These are phyloP conservation scores for Ooceraea biroi DNA, from an alignment of 1,140 invertebrate species.

Conservation along the genomic window DNA sequence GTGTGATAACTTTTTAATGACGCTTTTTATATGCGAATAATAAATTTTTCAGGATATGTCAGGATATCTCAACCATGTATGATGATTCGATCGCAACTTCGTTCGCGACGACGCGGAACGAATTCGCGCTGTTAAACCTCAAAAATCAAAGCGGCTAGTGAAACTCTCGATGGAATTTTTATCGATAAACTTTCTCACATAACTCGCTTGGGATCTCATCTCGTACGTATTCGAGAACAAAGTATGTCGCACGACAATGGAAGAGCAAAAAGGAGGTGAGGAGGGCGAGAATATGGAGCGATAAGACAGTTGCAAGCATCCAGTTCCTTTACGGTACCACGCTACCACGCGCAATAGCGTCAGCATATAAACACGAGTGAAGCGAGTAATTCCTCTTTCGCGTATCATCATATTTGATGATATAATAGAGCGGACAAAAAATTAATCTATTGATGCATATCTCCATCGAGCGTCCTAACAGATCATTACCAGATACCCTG, in stretches of 20 bases:
- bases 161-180: slow-evolving; percentile 73
- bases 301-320: slow-evolving; percentile 54
- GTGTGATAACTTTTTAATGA: slow-evolving; percentile 45
- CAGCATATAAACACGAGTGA: slow-evolving; percentile 39
- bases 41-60: slow-evolving; percentile 45
- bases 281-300: slow-evolving; percentile 56
- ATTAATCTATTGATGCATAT: slow-evolving; percentile 8
- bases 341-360: slow-evolving; percentile 35
- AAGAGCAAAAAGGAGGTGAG: slow-evolving; percentile 46
- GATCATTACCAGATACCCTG: slow-evolving; percentile 20
- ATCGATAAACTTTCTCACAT: slow-evolving; percentile 65
- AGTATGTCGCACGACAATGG: slow-evolving; percentile 29
- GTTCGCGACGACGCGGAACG: slow-evolving; percentile 30
- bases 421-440: background rate
- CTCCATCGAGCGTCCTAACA: background rate
- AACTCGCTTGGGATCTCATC: slow-evolving; percentile 60
- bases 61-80: background rate
- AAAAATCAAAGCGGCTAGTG: slow-evolving; percentile 56
- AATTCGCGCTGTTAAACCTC: slow-evolving; percentile 65
- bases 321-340: slow-evolving; percentile 30
- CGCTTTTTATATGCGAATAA: slow-evolving; percentile 51
- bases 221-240: slow-evolving; percentile 61
- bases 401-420: background rate
- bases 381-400: background rate
- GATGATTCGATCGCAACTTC: slow-evolving; percentile 53